Conservation (phyloP, 2,888 invertebrate genomes). For the Eupelmus urozonus region DNA sequence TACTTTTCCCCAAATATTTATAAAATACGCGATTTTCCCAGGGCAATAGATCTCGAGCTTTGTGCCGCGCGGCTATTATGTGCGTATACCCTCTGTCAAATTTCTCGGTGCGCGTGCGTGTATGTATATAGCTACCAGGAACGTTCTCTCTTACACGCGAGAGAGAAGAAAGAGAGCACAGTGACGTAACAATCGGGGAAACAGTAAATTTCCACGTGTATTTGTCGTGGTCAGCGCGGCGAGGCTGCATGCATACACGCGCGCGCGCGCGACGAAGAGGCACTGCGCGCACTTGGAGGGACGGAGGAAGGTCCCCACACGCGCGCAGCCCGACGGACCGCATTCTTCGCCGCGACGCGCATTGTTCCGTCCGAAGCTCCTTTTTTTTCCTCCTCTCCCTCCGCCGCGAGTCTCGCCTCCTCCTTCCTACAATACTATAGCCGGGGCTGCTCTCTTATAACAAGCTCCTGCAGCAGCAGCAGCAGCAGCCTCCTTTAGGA, state of each 20-base stretch:
- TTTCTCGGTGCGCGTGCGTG: too few species aligned
- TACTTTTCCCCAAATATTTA: conserved; percentile 28
- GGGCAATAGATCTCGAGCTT: conserved; percentile 1
- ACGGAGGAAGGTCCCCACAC: conserved; percentile 58
- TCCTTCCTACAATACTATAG: conserved; percentile 10
- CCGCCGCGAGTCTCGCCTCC: conserved; percentile 57
- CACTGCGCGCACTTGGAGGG: background rate
- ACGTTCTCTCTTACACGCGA: too few species aligned
- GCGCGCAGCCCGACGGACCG: conserved; percentile 74
- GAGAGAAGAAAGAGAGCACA: conserved; percentile 45
- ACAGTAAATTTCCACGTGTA: conserved; percentile 72
- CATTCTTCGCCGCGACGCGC: conserved; percentile 77
- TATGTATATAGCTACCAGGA: too few species aligned
- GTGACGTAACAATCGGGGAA: conserved; percentile 68
- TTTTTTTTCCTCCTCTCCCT: conserved; percentile 50
- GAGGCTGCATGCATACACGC: conserved; percentile 22
- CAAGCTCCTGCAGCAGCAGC: conserved; percentile 27
- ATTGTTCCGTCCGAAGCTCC: conserved; percentile 71
- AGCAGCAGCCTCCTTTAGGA: conserved; percentile 66
- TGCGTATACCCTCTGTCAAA: too few species aligned
- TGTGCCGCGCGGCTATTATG: too few species aligned
- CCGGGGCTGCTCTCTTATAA: conserved; percentile 35
- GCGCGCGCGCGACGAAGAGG: conserved; percentile 46
- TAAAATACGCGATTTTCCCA: conserved; percentile 31
- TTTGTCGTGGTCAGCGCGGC: conserved; percentile 67